Evolutionary conservation across 53 echinoderm and acorn worm genomes (phyloP), one percentile per base, ranked within the genome.

Genomic region (Arbacia lixula): DNA sequence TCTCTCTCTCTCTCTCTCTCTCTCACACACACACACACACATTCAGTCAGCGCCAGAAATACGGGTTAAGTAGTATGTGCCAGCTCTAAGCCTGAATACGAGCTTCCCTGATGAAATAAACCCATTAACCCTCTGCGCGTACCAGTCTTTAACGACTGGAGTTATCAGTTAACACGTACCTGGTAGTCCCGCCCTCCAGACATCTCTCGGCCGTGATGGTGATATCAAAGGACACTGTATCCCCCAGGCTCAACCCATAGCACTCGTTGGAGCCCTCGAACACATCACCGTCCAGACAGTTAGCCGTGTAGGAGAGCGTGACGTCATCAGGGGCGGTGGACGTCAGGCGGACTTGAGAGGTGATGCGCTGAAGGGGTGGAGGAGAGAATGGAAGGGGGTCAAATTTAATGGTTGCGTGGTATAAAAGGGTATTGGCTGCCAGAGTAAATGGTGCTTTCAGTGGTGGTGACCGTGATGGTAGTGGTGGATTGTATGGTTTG

Each of bases 171-270:
- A 9, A 56, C 4, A 16, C 4, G 21, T 69, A 87, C 88, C 83
- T 84, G 10, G 76, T 88, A 33, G 61, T 52, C 10, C 72, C 66
- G 11, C 74, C 53, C 43, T 82, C 88, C 9, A 86, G 40, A 41
- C 92, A 92, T 8, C 85, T 57, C 21, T 41, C 26, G 0, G 88
- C 92, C 14, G 66, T 92, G 6, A 92, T 74, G n/a, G 31, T 78
- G 37, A 92, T 85, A 74, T 92, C 86, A 60, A 92, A 92, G 2
- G 29, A 10, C 3, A 92, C 92, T 2, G 89, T 89, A 16, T 92
- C 92, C 14, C 75, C 83, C 0, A 92, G 66, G 4, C 34, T 43
- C 2, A 92, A 71, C 0, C 89, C 92, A 0, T 71, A 62, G 55
- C 92, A 92, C 22, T 85, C 85, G 17, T 63, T 61, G 3, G 69